These are phyloP conservation scores for Carapus acus DNA, from an alignment of 2,797 vertebrate species.

Conservation along the genomic window DNA sequence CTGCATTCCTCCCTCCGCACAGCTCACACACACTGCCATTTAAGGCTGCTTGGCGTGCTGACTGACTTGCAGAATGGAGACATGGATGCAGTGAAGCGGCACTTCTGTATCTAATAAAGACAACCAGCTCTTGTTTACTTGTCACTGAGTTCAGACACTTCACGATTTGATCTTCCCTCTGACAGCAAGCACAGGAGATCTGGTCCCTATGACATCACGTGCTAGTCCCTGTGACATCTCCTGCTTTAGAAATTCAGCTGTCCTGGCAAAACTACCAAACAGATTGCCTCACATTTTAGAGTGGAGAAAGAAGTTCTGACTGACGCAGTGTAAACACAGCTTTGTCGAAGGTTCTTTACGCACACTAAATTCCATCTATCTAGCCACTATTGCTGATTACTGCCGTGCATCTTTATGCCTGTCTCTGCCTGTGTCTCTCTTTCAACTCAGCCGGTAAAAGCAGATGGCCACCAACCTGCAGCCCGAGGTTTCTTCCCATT, in stretches of 20 bases:
- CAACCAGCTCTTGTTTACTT: slow-evolving; percentile 26
- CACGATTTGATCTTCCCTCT: slow-evolving; percentile 16
- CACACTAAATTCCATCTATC: no score
- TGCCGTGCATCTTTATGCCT: no score
- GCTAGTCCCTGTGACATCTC: no score
- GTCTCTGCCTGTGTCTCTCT: no score
- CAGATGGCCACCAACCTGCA: no score
- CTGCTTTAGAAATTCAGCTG: not conserved
- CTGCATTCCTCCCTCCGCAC: slow-evolving; percentile 62
- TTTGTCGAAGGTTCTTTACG: slow-evolving; percentile 9
- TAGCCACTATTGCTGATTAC: no score
- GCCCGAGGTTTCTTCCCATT: no score
- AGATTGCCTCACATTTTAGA: not conserved
- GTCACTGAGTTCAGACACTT: slow-evolving; percentile 14
- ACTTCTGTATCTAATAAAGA: slow-evolving; percentile 27
- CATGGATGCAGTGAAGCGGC: slow-evolving; percentile 33
- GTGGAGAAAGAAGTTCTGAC: not conserved
- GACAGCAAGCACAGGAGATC: no score
- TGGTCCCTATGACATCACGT: no score
- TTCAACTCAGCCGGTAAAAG: no score
- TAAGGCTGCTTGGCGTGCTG: slow-evolving; percentile 62
- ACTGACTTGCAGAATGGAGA: slow-evolving; percentile 39
- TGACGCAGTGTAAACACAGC: slow-evolving; percentile 12
- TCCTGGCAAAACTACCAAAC: not conserved
- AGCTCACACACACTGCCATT: slow-evolving; percentile 63